Base-by-base conservation (phyloP, 2,113 vertebrate species). In the Coptodon bakossiorum region DNA sequence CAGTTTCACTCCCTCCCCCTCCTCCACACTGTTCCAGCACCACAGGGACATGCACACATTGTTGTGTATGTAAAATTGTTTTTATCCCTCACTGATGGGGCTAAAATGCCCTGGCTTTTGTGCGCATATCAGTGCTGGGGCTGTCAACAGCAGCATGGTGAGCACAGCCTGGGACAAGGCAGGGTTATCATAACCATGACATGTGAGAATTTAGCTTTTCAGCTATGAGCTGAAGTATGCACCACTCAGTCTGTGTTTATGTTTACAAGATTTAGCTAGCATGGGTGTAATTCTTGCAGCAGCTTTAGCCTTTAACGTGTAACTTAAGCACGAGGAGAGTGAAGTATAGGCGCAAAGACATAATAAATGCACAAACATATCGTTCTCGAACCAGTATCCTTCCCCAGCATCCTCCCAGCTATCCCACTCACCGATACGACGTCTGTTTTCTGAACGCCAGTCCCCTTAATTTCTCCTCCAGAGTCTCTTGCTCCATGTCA, bases 371-470 rank as follows among this genome's bases (percentile, higher is more conserved):
- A 36, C 17, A 7, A 84, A 3, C 34, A 61, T 22, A 29, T 85
- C 84, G 36, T 80, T 86, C 71, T 22, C n/a, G 10, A 82, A 27
- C 16, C 66, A 36, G 11, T 2, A 63, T 82, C 82, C 71, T 81
- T 88, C 48, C 84, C 73, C 59, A 73, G 86, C 87, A 85, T 86
- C 90, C 86, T 19, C 79, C 54, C 56, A 5, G 79, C 27, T 34
- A 80, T 40, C 24, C 59, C 78, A 94, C 94, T 95, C 92, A 96
- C 95, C 95, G 92, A 88, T 96, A 96, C 71, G 95, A 96, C 76
- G 94, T 96, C 92, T 96, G 95, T 9, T 96, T 96, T 89, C 94
- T 90, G 93, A 96, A 96, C 76, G 95, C 95, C 86, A 96, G 93
- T 81, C 94, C 94, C 48, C 94, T 73, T 13, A 96, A 43, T 79